These are phyloP conservation scores for Lepus oiostolus DNA, from an alignment of 2,797 vertebrate genomes.

Conservation along the genomic window DNA sequence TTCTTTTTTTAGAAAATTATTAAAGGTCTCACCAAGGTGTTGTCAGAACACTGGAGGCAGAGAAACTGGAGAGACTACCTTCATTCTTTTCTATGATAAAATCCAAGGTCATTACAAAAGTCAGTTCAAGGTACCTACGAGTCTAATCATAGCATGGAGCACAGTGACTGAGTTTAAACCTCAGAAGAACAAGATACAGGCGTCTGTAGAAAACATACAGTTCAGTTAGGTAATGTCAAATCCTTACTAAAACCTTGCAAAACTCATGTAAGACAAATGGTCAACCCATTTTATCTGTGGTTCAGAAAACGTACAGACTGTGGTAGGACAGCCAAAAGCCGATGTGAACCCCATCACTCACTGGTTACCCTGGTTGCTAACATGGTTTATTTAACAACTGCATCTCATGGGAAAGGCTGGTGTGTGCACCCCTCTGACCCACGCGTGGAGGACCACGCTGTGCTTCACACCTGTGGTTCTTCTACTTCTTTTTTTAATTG, in stretches of 20 bases:
- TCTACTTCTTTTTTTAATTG: not conserved
- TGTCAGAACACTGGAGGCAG: not conserved
- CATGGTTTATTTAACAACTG: not conserved
- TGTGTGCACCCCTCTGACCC: not conserved
- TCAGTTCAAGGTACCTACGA: not conserved
- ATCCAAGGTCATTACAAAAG: not conserved
- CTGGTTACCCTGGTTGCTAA: not conserved
- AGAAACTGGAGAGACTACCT: slow-evolving; percentile 13
- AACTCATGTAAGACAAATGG: slow-evolving; percentile 3
- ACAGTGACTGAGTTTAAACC: slow-evolving; percentile 16
- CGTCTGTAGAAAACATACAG: not conserved
- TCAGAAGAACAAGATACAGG: not conserved
- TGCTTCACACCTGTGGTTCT: slow-evolving; percentile 12
- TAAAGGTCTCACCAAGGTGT: not conserved
- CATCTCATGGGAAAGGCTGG: not conserved
- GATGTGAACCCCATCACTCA: not conserved
- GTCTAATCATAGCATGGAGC: not conserved
- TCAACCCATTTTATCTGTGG: not conserved
- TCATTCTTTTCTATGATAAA: slow-evolving; percentile 23
- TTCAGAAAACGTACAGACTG: not conserved
- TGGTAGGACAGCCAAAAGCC: not conserved
- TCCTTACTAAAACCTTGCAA: slow-evolving; percentile 8
- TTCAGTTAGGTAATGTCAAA: slow-evolving; percentile 20
- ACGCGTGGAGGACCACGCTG: not conserved
- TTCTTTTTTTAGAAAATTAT: not conserved